Evolutionary conservation across 2,888 invertebrate genomes (phyloP), one percentile per base, ranked within the genome.

Genomic region (Amiota minor): DNA sequence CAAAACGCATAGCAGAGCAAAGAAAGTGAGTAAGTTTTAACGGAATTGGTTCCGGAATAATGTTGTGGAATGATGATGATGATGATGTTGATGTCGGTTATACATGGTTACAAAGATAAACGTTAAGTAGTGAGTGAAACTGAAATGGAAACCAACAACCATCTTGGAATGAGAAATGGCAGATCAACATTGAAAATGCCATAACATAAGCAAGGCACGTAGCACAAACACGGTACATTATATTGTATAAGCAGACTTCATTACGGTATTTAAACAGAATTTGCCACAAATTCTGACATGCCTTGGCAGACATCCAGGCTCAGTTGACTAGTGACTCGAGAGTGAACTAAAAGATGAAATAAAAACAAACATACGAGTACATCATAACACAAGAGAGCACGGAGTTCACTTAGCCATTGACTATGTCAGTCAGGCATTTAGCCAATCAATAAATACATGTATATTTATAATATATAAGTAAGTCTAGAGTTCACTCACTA

Each of bases 191-290:
- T 74, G 80, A 84, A 83, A 86, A 35, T 35, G 6, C 35, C 35
- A 35, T 87, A 87, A 87, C 83, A 86, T 80, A 87, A 84, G 87
- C 88, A 80, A 86, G 80, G 87, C 88, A 88, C 88, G 88, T 88
- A 88, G 81, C 84, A 86, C 88, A 88, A 88, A 88, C 88, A 88
- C 81, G 83, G 86, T 84, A 82, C 85, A 88, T 88, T 88, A 88
- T 88, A 88, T 87, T 85, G 86, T 87, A 83, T 87, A 87, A 88
- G 87, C 88, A 87, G 87, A 87, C 88, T 88, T 88, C 88, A 88
- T 88, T 88, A 88, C 88, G 86, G 85, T 87, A 87, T 88, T 88
- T 88, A 88, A 87, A 85, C 85, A 86, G 84, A 87, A 85, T 85
- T 85, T 84, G 67, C 81, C 81, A 83, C 79, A 81, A 81, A 79